Conservation (phyloP, 2,888 invertebrate genomes). For the Thelaira solivaga region DNA sequence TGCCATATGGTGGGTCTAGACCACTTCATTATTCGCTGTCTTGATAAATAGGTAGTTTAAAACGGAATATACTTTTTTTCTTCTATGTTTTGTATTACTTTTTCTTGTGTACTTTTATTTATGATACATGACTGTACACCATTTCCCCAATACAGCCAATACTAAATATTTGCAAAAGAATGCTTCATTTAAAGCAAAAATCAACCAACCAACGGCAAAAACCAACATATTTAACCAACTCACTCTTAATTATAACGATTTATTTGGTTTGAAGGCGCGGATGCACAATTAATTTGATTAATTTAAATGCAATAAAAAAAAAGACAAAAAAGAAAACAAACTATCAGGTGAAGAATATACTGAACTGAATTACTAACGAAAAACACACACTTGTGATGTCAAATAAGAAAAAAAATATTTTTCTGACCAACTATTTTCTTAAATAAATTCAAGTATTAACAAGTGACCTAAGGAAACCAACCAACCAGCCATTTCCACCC, state of each 20-base stretch:
- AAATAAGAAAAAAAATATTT: not conserved
- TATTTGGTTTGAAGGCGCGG: constrained; percentile 67
- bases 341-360: not conserved
- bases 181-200: constrained; percentile 33
- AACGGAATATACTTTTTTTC: too few species aligned
- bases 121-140: constrained; percentile 12
- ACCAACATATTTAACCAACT: not conserved
- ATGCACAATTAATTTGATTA: constrained; percentile 73
- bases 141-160: not conserved
- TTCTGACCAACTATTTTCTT: not conserved
- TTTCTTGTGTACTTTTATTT: not conserved
- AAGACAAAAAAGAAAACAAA: not conserved
- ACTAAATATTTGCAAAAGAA: constrained; percentile 11
- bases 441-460: too few species aligned
- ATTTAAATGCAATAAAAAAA: constrained; percentile 63
- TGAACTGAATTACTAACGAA: not conserved
- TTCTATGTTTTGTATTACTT: not conserved
- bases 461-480: not conserved
- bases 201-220: not conserved
- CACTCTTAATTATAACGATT: constrained; percentile 41
- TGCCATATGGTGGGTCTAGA: too few species aligned
- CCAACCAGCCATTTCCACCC: too few species aligned
- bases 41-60: too few species aligned
- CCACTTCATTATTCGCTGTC: too few species aligned
- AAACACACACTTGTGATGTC: too few species aligned